Base-by-base conservation (phyloP, 2,797 vertebrate genomes). In the Catamblyrhynchus diadema region DNA sequence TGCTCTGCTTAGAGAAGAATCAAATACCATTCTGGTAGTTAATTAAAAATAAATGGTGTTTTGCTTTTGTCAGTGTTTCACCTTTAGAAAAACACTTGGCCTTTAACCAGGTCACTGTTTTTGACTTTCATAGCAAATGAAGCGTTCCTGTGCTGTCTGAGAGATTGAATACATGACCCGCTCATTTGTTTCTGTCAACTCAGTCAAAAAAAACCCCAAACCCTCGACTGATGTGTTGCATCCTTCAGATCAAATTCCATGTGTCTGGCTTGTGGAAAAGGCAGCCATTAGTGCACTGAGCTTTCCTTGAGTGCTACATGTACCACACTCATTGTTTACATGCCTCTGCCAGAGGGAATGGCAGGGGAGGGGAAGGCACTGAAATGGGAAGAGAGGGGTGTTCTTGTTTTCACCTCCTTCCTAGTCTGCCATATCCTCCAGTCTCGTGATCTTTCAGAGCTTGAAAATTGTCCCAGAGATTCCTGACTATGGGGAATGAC, bases 41-140 rank as follows among this genome's bases (percentile, higher is more conserved):
- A 91, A 85, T 94, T 94, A 93, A 94, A 94, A 95, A 82, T 91
- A 94, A 83, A 92, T 83, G 30, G 71, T 80, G 48, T 87, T 93
- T 95, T 92, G 48, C 41, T 85, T 85, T 92, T 83, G 88, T 92
- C 39, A 53, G 41, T 23, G 47, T 79, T 85, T 95, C 64, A 92
- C 79, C 56, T 96, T 91, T 83, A 60, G 27, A 80, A 91, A 73
- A 78, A 48, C 17, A 48, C 24, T 79, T 80, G 71, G 20, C 81
- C 84, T 78, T 94, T 91, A 94, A 93, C 67, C 64, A 67, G 67
- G 87, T 84, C 84, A 60, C 47, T 66, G 13, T 45, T 77, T 80
- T 65, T 72, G 69, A 85, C 89, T 77, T 92, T 82, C 74, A 42
- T 12, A 80, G 37, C 73, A 88, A 86, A 85, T 66, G 89, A 78